Evolutionary conservation across 64 coral and sea anemone species (phyloP).

Genomic region (Montipora cactus): DNA sequence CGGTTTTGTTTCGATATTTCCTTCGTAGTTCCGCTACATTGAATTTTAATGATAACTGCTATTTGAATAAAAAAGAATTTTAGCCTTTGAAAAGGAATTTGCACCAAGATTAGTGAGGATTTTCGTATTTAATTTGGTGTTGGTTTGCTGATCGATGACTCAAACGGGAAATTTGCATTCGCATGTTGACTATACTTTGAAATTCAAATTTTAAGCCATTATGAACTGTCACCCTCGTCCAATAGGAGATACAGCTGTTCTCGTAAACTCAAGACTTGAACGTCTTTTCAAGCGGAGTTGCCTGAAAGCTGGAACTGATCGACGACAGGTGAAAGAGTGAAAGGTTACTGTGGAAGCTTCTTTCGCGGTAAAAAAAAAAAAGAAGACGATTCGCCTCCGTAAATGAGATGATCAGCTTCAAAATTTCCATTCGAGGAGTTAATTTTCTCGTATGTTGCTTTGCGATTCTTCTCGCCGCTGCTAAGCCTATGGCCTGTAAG

Average conservation of each 20-base stretch:
- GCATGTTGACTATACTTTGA: slow-evolving; percentile 42
- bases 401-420: background rate
- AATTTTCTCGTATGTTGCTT: slow-evolving; percentile 16
- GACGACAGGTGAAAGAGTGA: slow-evolving; percentile 5
- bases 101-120: background rate
- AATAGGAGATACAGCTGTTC: slow-evolving; percentile 22
- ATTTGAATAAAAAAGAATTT: background rate
- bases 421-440: background rate
- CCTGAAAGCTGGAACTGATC: background rate
- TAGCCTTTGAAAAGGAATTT: background rate
- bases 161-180: slow-evolving; percentile 27
- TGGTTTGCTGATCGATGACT: slow-evolving; percentile 8
- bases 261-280: slow-evolving; percentile 17
- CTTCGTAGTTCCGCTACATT: slow-evolving; percentile 5
- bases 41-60: background rate
- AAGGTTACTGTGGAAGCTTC: background rate
- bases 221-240: slow-evolving; percentile 19
- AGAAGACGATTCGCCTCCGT: background rate
- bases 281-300: slow-evolving; percentile 26
- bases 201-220: slow-evolving; percentile 42
- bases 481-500: slow-evolving; percentile 36
- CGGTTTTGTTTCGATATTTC: background rate
- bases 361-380: slow-evolving; percentile 12
- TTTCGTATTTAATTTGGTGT: background rate
- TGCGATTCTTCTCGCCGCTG: background rate